Percentiles rank a stretch among this genome's conserved stretches.
Evolutionary conservation across 2,888 invertebrate species (phyloP).

Genomic region (Dynastes tityus): DNA sequence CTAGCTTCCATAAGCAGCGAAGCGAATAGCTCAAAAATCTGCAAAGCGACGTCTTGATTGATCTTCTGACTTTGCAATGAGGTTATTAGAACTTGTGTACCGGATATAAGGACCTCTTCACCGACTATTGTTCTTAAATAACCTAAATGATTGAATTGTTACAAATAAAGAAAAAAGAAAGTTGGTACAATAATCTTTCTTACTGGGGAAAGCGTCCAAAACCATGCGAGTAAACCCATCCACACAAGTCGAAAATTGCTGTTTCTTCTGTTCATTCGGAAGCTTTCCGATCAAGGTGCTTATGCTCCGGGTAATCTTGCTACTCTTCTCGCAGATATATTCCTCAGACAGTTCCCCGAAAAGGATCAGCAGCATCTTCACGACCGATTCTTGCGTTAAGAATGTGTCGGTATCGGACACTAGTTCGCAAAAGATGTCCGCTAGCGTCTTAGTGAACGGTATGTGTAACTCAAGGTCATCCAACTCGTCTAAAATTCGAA

Average conservation of each 20-base stretch:
- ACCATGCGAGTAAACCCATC: constrained; percentile 63
- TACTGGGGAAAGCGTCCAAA: constrained; percentile 64
- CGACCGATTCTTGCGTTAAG: constrained; percentile 71
- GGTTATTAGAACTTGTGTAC: constrained; percentile 67
- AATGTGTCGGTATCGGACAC: constrained; percentile 70
- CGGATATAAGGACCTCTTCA: constrained; percentile 65
- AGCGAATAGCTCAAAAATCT: constrained; percentile 69
- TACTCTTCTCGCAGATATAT: constrained; percentile 53
- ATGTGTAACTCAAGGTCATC: constrained; percentile 72
- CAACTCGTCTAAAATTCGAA: constrained; percentile 69
- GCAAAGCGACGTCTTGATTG: constrained; percentile 71
- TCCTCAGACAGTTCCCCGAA: constrained; percentile 70
- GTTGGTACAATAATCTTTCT: constrained; percentile 45
- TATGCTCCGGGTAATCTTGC: constrained; percentile 56
- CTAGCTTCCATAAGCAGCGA: constrained; percentile 59
- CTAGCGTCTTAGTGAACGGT: constrained; percentile 69
- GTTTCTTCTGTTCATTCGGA: constrained; percentile 56
- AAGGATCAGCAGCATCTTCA: constrained; percentile 70
- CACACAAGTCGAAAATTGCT: constrained; percentile 63
- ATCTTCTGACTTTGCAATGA: constrained; percentile 70
- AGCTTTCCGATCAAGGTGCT: constrained; percentile 61
- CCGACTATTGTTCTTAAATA: not conserved
- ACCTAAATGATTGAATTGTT: not conserved
- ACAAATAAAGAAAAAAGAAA: not conserved
- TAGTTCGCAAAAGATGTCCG: constrained; percentile 72